phyloP scores from a whole-genome alignment of 2,113 vertebrate genomes.

The Salminus brasiliensis region DNA sequence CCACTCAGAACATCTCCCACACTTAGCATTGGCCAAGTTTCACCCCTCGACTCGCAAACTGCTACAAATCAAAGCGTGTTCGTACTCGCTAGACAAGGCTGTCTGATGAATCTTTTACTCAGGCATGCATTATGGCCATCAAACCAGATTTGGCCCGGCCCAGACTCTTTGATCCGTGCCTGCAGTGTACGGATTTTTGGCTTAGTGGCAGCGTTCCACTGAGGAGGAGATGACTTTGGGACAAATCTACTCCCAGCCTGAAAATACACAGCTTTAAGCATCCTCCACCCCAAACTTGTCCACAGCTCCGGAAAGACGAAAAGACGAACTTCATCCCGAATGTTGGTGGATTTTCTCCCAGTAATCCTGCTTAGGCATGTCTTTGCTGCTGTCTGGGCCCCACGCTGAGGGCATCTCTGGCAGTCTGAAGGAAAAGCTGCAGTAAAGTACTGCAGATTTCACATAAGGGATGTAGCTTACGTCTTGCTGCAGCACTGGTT shows the following conservation, averaged over 20 bases:
- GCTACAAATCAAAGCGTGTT: not conserved
- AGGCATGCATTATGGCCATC: not conserved
- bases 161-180: not conserved
- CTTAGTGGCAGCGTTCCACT: conserved; percentile 1
- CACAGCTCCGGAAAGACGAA: conserved; percentile 12
- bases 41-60: not conserved
- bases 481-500: not conserved
- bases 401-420: conserved; percentile 17
- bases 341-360: conserved; percentile 13
- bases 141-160: not conserved
- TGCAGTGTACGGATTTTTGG: conserved; percentile 8
- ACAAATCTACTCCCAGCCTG: conserved; percentile 19
- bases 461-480: not conserved
- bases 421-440: conserved; percentile 25
- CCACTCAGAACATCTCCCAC: not conserved
- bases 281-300: not conserved
- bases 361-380: conserved; percentile 21
- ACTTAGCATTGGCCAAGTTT: not conserved
- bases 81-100: not conserved
- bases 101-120: not conserved
- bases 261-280: conserved; percentile 52
- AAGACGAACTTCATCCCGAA: conserved; percentile 14
- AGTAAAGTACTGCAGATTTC: not conserved
- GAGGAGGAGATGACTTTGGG: not conserved
- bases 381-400: conserved; percentile 7